Base-by-base conservation (phyloP, 2,888 invertebrate species). In the Julus scandinavius region DNA sequence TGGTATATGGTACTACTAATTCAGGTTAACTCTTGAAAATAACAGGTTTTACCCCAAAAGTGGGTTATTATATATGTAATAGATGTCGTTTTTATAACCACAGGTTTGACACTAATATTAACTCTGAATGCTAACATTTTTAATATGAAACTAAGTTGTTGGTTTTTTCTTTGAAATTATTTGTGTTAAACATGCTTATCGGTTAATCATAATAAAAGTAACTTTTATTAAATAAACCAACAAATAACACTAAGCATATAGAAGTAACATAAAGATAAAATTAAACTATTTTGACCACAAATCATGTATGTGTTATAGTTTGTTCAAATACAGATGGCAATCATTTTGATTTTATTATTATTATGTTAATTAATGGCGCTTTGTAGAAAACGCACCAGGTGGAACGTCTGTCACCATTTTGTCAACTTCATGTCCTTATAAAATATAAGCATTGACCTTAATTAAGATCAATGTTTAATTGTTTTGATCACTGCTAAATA, bases 1-100 rank as follows among this genome's bases (percentile, higher is more conserved):
- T 54, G 54, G 63, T 17, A n/a, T 63, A 63, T 63, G 63, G n/a
- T 15, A 63, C 5, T 63, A 17, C 63, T 15, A n/a, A 63, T 63
- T 63, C 63, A 63, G 63, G 63, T 63, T 63, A 63, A 63, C n/a
- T 54, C 54, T 54, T 54, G 7, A 17, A 63, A n/a, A 63, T 63
- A 63, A 63, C 17, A 17, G n/a, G 63, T 63, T 63, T 29, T 63
- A 54, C 63, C 63, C 0, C 63, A 6, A 63, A 63, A n/a, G 63
- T 63, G 63, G 63, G 2, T n/a, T n/a, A 7, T 63, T 63, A 63
- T 2, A 45, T 45, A 7, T 63, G 63, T 63, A 63, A 63, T 63
- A 17, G n/a, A 63, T 63, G 63, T 17, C 63, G 13, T 17, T 63
- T n/a, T 15, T 17, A 63, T 63, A 63, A 20, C 63, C 63, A 63